These are phyloP conservation scores for Diadema setosum DNA, from an alignment of 35 echinoderm and acorn worm genomes.

Conservation along the genomic window DNA sequence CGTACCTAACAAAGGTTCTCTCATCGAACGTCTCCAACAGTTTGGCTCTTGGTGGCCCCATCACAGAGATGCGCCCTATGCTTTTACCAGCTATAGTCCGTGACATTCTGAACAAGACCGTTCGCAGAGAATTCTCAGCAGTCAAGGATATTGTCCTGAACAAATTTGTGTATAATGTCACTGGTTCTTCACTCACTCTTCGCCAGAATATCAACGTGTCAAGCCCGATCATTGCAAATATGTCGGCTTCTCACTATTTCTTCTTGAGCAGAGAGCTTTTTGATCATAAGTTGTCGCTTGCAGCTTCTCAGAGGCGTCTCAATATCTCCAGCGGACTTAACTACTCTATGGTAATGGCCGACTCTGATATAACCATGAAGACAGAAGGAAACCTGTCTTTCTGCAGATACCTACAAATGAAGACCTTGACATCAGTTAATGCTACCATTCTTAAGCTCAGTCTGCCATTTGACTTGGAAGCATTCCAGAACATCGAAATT, in stretches of 20 bases:
- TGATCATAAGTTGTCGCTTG: neutral
- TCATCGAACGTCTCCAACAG: constrained; percentile 42
- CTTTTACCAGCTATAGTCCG: constrained; percentile 18
- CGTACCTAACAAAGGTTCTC: constrained; percentile 27
- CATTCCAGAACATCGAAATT: neutral
- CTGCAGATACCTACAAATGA: neutral
- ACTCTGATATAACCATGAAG: neutral
- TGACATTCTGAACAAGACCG: constrained; percentile 56
- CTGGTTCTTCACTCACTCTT: constrained; percentile 51
- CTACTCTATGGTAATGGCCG: neutral
- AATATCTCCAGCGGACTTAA: neutral
- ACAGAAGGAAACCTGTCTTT: neutral
- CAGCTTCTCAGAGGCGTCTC: neutral
- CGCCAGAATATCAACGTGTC: neutral
- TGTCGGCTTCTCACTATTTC: neutral
- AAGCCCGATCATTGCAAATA: neutral
- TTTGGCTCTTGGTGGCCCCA: constrained; percentile 57
- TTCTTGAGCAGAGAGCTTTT: neutral
- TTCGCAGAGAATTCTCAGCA: neutral
- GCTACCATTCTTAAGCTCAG: neutral
- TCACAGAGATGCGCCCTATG: constrained; percentile 28
- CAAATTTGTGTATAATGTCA: constrained; percentile 49
- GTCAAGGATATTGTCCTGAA: constrained; percentile 10
- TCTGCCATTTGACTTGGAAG: neutral
- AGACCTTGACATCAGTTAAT: constrained; percentile 15